phyloP scores from a whole-genome alignment of 2,888 invertebrate genomes.

The Lissonota sp. region DNA sequence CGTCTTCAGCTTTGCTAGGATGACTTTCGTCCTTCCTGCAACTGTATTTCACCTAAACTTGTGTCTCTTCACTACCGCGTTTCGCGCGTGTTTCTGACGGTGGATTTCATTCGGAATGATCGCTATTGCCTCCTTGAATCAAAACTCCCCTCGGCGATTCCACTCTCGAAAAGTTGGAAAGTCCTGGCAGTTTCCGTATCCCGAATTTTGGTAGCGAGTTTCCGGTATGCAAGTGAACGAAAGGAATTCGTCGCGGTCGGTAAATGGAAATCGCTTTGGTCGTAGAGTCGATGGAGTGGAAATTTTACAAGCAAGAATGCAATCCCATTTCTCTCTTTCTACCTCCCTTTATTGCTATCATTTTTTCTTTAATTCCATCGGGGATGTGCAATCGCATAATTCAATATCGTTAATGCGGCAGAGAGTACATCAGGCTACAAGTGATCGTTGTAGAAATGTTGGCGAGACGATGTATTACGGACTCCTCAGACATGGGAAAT shows the following conservation, averaged over 20 bases:
- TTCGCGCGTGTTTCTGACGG: too few species aligned
- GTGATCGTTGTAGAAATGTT: conserved; percentile 5
- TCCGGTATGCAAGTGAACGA: conserved; percentile 9
- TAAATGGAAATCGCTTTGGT: conserved; percentile 5
- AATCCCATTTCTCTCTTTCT: not conserved
- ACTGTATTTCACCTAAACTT: too few species aligned
- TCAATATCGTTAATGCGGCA: not conserved
- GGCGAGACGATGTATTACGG: conserved; percentile 26
- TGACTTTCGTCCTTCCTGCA: conserved; percentile 24
- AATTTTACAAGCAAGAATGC: not conserved
- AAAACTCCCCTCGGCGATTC: conserved; percentile 10
- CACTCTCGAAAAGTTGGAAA: not conserved
- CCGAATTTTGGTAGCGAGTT: conserved; percentile 22
- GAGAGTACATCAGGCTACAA: conserved; percentile 3
- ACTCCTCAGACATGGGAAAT: conserved; percentile 23
- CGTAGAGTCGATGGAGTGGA: conserved; percentile 4
- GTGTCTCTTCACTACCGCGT: too few species aligned
- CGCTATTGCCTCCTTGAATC: conserved; percentile 15
- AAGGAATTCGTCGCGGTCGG: conserved; percentile 23
- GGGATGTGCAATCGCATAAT: not conserved
- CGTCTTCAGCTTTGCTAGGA: not conserved
- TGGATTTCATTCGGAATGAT: too few species aligned
- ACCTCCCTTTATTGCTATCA: not conserved
- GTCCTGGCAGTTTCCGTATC: conserved; percentile 10
- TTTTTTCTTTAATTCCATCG: not conserved